Base-by-base conservation (phyloP, 2,797 vertebrate genomes). In the Coregonus ussuriensis region DNA sequence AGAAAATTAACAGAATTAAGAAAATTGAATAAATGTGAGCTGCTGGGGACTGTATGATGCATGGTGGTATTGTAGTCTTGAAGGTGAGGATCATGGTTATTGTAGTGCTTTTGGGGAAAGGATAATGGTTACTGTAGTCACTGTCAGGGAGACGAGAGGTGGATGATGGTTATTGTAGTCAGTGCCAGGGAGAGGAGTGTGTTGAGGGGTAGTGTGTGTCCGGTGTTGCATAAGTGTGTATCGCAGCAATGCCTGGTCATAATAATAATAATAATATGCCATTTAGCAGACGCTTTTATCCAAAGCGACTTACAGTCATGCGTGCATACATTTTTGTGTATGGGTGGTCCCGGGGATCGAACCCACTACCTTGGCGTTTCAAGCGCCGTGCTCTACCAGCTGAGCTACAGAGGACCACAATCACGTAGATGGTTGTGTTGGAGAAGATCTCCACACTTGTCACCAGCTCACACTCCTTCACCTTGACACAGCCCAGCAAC, bases 201-300 rank as follows among this genome's bases (percentile, higher is more conserved):
- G 56, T 35, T 21, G 18, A 63, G 6, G 4, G 62, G 59, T 14
- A 70, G 69, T 71, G 31, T 79, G 75, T 63, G 77, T 1, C 88
- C 89, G 0, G 85, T 76, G 82, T 94, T 94, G 84, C 93, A 94
- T 83, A 93, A 89, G 15, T 90, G 79, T 0, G 88, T 91, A 77
- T 89, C 35, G 16, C 92, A 94, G 84, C 93, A 94, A 78, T 88
- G 80, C 81, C 89, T 93, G 80, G 88, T 94, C 92, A 94, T n/a
- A n/a, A n/a, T n/a, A n/a, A n/a, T n/a, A n/a, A n/a, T n/a, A n/a
- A n/a, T n/a, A n/a, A n/a, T n/a, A n/a, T n/a, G n/a, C n/a, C n/a
- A n/a, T n/a, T n/a, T n/a, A n/a, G n/a, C n/a, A n/a, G n/a, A n/a
- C n/a, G n/a, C n/a, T n/a, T n/a, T n/a, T n/a, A n/a, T n/a, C n/a